Conservation (phyloP, 1,140 invertebrate genomes). For the Pseudobourletiella spinata region DNA sequence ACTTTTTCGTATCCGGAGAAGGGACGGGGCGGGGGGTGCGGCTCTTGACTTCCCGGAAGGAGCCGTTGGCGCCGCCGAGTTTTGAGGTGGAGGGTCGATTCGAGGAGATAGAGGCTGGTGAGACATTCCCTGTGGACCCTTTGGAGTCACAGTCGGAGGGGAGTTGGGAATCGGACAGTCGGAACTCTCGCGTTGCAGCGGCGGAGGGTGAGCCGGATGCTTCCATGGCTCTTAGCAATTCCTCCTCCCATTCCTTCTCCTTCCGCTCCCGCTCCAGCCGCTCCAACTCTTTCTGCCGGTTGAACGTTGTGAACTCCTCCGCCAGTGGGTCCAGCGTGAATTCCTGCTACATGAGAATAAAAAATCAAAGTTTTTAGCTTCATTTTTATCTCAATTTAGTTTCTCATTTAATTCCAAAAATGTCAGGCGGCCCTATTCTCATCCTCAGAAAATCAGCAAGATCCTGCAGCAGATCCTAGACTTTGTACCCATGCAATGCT, state of each 20-base stretch:
- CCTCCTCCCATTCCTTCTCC: slow-evolving; percentile 60
- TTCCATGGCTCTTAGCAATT: slow-evolving; percentile 56
- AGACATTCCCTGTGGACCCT: not conserved
- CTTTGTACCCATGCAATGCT: no score
- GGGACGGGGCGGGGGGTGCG: not conserved
- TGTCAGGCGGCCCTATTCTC: no score
- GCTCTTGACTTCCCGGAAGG: slow-evolving; percentile 35
- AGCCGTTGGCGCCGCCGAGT: slow-evolving; percentile 39
- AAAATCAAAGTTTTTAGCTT: not conserved
- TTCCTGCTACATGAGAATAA: slow-evolving; percentile 18
- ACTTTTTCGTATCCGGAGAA: slow-evolving; percentile 22
- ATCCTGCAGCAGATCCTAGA: no score
- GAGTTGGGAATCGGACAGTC: slow-evolving; percentile 25
- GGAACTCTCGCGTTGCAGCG: slow-evolving; percentile 16
- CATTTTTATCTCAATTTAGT: no score
- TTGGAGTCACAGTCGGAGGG: slow-evolving; percentile 10
- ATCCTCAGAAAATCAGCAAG: no score
- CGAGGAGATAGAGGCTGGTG: not conserved
- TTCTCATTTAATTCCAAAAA: no score
- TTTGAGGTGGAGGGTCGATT: slow-evolving; percentile 1
- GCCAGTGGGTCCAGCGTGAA: slow-evolving; percentile 40
- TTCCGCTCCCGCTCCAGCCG: slow-evolving; percentile 53
- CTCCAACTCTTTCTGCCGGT: slow-evolving; percentile 57
- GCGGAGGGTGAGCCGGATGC: slow-evolving; percentile 38
- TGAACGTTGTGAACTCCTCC: slow-evolving; percentile 57